These are phyloP conservation scores for Leucoraja ocellata DNA, from an alignment of 2,797 vertebrate species.

Conservation along the genomic window DNA sequence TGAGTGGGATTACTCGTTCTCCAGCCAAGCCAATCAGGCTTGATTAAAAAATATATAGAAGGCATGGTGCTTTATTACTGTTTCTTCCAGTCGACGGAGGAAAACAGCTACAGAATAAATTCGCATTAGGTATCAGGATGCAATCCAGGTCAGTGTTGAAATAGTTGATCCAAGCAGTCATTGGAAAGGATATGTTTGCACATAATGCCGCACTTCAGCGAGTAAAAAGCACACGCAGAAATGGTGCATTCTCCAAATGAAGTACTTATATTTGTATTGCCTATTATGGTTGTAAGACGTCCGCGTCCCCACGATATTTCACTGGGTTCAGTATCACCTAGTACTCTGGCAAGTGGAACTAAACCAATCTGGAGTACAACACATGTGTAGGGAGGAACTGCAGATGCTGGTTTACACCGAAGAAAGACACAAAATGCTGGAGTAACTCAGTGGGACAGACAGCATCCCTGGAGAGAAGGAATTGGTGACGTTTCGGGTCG, in stretches of 20 bases:
- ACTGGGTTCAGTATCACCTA: background rate
- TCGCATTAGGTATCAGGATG: background rate
- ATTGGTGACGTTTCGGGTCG: no score
- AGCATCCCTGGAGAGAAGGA: no score
- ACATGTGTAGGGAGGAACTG: no score
- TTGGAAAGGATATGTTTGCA: background rate
- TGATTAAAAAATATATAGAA: background rate
- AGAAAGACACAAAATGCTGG: no score
- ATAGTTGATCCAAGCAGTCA: background rate
- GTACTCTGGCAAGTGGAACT: background rate
- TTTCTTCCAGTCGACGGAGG: background rate
- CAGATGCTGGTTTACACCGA: no score
- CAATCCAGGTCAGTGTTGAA: background rate
- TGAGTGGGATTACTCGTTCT: background rate
- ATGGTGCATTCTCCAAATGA: background rate
- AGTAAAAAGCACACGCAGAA: background rate
- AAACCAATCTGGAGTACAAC: background rate
- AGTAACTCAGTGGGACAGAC: no score
- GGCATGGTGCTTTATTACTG: background rate
- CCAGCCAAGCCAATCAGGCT: background rate
- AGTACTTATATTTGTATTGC: background rate
- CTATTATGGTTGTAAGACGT: background rate
- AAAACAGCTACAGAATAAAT: background rate
- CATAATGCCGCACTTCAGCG: background rate
- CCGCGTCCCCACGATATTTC: background rate